Evolutionary conservation across 2,113 vertebrate genomes (phyloP).

Genomic region (Physeter macrocephalus): DNA sequence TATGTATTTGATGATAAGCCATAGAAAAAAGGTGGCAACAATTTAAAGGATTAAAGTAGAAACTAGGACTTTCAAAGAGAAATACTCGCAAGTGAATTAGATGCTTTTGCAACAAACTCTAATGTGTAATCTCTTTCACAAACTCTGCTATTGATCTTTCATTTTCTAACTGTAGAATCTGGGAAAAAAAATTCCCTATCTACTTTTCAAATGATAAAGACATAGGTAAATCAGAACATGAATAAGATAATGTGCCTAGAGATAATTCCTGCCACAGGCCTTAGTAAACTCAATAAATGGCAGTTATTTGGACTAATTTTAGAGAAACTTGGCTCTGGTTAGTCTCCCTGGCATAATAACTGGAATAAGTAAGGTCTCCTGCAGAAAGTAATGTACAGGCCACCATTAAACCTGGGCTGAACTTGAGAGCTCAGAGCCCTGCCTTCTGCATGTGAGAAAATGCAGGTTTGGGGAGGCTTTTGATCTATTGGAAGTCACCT

Average conservation of each 20-base stretch:
- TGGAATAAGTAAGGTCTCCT: neutral
- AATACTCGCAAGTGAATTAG: neutral
- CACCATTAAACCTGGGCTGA: fast-evolving
- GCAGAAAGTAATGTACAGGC: neutral
- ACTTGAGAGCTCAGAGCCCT: neutral
- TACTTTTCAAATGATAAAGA: neutral
- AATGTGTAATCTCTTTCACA: neutral
- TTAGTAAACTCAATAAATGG: neutral
- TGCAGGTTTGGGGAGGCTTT: neutral
- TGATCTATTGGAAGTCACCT: fast-evolving
- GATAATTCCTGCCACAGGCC: neutral
- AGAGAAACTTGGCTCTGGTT: neutral
- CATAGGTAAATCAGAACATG: neutral
- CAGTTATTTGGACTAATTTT: neutral
- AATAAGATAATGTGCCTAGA: neutral
- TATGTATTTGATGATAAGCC: neutral
- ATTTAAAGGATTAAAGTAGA: neutral
- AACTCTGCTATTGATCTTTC: neutral
- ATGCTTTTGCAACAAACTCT: neutral
- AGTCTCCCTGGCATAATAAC: neutral
- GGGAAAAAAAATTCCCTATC: neutral
- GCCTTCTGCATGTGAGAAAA: neutral
- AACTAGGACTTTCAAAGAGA: neutral
- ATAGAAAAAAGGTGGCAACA: neutral
- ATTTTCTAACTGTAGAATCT: neutral